A percentile compares a stretch with the other conserved stretches of the same genome.
Conservation (phyloP, 2,797 vertebrate genomes). For the Myoxocephalus aenaeus region DNA sequence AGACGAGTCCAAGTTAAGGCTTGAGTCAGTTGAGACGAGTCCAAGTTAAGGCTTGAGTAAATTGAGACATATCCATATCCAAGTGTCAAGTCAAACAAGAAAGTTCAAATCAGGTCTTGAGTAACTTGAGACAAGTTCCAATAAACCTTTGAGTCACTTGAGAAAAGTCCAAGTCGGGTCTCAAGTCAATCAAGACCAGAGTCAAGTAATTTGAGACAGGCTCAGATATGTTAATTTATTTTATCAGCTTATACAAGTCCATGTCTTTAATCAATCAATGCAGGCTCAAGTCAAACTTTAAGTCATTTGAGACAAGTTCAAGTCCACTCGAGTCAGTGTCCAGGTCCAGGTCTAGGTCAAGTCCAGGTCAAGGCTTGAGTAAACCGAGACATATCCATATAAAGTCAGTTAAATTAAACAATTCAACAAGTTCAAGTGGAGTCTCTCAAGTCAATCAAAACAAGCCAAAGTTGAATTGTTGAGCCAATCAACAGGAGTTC, state of each 20-base stretch:
- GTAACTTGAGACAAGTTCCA: not conserved
- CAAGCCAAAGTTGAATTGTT: not conserved
- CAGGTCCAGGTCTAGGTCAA: not conserved
- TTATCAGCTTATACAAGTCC: too few species aligned
- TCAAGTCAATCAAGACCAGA: too few species aligned
- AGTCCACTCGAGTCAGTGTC: not conserved
- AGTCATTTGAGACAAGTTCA: not conserved
- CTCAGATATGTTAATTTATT: too few species aligned
- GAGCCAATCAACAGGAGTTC: not conserved
- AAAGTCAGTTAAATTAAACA: not conserved
- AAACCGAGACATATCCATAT: not conserved
- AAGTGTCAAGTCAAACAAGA: not conserved
- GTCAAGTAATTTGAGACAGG: too few species aligned
- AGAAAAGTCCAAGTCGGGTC: not conserved
- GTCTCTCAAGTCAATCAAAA: not conserved
- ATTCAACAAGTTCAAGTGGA: not conserved
- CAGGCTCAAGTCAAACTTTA: not conserved
- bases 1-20: not conserved
- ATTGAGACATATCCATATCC: not conserved
- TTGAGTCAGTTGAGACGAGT: not conserved
- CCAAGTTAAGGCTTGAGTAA: too few species aligned
- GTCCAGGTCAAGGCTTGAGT: not conserved
- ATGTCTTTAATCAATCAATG: too few species aligned
- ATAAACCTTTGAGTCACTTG: not conserved
- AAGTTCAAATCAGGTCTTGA: not conserved